Conservation (phyloP, 2,113 vertebrate species). For the Ptychochromis oligacanthus region DNA sequence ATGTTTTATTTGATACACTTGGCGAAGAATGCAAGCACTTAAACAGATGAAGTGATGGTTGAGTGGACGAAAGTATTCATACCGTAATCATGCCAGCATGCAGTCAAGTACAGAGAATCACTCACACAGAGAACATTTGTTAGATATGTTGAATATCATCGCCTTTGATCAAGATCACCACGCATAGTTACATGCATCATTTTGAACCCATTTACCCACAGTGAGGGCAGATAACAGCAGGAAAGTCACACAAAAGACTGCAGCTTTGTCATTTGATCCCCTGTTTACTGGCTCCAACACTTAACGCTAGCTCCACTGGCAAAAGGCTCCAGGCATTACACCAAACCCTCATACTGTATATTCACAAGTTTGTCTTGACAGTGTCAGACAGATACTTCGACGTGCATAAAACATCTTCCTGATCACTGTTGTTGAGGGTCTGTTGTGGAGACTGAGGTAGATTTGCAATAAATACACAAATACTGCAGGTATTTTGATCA, state of each 20-base stretch:
- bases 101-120: constrained; percentile 37
- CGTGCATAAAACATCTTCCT: background rate
- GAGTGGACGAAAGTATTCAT: constrained; percentile 51
- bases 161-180: constrained; percentile 2
- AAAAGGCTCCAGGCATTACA: background rate
- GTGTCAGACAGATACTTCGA: background rate
- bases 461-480: background rate
- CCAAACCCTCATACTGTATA: background rate
- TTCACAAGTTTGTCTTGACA: background rate
- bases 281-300: background rate
- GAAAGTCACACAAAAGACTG: background rate
- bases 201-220: background rate
- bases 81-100: constrained; percentile 32
- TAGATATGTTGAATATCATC: background rate
- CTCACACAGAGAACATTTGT: constrained; percentile 31
- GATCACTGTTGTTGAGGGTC: background rate
- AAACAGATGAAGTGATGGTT: constrained; percentile 43
- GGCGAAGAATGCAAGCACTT: constrained; percentile 41
- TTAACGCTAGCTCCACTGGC: background rate
- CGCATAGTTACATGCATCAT: background rate
- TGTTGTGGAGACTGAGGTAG: background rate
- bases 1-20: constrained; percentile 28
- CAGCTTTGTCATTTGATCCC: background rate
- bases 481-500: background rate
- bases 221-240: background rate